phyloP scores from a whole-genome alignment of 2,113 vertebrate species.

The Redunca redunca region DNA sequence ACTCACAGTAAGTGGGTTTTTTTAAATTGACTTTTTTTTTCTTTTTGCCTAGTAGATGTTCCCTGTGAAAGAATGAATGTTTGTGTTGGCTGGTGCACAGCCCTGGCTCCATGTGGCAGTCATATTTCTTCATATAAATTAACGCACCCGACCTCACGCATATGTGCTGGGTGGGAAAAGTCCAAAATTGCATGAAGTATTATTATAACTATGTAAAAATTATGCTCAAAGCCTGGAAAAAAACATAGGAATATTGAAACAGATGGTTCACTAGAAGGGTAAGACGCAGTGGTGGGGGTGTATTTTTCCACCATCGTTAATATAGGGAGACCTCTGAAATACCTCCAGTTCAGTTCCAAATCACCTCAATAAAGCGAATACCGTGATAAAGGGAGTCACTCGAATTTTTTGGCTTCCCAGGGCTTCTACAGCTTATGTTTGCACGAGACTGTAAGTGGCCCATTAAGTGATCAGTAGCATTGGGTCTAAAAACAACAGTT shows the following conservation, averaged over 20 bases:
- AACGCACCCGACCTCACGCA: neutral
- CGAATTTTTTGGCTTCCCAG: neutral
- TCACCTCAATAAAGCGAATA: neutral
- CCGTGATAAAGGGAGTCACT: neutral
- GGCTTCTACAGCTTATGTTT: neutral
- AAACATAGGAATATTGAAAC: neutral
- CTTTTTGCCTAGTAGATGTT: neutral
- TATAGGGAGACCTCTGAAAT: neutral
- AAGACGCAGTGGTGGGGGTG: accelerated
- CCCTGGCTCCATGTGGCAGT: neutral
- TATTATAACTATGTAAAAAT: neutral
- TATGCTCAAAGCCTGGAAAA: neutral
- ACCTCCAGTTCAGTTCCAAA: neutral
- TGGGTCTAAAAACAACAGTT: neutral
- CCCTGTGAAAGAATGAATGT: neutral
- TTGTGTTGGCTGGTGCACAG: neutral
- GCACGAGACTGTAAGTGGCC: accelerated
- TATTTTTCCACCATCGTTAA: neutral
- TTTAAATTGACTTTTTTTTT: too few relatives aligned
- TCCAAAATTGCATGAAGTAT: neutral
- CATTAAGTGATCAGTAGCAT: accelerated
- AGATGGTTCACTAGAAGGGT: neutral
- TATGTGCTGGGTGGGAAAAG: neutral
- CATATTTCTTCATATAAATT: neutral
- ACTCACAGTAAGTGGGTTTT: neutral